Percentiles rank a stretch among this genome's conserved stretches.
These are phyloP conservation scores for Poicephalus meyeri DNA, from an alignment of 2,113 vertebrate genomes.

Conservation along the genomic window DNA sequence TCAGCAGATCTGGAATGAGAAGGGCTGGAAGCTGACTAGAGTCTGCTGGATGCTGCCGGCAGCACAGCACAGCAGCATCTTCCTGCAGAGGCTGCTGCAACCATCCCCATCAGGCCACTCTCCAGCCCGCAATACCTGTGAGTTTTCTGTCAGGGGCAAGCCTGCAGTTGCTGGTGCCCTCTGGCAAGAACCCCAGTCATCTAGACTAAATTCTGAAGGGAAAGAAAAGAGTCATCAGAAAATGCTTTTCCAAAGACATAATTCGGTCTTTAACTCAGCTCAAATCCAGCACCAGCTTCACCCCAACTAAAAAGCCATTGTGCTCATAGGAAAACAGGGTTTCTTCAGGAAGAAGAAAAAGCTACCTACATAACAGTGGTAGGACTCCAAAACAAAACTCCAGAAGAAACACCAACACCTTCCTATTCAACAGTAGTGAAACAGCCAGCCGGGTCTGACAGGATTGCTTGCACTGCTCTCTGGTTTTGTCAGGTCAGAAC, in stretches of 20 bases:
- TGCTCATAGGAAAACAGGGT: background rate
- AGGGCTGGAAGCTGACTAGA: fast-evolving
- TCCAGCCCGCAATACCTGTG: background rate
- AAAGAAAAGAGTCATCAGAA: background rate
- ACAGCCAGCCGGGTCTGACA: background rate
- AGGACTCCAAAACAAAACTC: background rate
- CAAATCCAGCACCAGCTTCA: slow-evolving; percentile 22
- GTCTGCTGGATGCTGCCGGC: fast-evolving
- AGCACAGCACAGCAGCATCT: background rate
- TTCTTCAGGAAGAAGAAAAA: background rate
- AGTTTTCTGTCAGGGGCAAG: background rate
- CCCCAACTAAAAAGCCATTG: slow-evolving; percentile 53
- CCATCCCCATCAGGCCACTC: fast-evolving
- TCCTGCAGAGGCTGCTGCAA: background rate
- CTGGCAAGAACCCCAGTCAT: background rate
- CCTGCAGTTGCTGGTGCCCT: background rate
- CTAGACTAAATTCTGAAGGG: background rate
- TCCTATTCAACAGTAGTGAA: background rate
- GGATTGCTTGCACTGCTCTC: background rate
- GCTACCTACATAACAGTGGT: background rate
- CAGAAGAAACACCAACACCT: background rate
- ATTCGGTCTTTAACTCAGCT: background rate
- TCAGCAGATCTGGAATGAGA: background rate
- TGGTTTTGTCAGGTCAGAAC: background rate
- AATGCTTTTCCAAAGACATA: background rate